Evolutionary conservation across 2,888 invertebrate species (phyloP).

Genomic region (Nymphalis polychloros): DNA sequence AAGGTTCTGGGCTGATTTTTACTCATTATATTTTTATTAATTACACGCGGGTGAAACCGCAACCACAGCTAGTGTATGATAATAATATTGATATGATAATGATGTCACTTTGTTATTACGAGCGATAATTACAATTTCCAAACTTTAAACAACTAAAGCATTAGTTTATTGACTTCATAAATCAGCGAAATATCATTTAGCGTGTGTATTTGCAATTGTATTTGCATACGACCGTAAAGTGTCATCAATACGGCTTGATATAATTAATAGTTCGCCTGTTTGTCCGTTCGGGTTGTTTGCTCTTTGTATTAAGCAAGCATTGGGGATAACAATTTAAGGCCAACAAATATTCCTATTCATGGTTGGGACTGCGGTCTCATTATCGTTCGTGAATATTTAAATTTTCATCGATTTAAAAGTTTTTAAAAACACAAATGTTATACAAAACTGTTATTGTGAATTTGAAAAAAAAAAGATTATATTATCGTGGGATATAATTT

Average conservation of each 20-base stretch:
- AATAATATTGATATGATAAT: no score
- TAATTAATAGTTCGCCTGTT: constrained; percentile 36
- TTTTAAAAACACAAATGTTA: no score
- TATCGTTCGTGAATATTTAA: not conserved
- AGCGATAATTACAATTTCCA: not conserved
- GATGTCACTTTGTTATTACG: not conserved
- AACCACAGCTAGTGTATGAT: no score
- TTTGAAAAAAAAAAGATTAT: no score
- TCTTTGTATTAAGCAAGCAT: constrained; percentile 20
- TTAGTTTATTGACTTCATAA: constrained; percentile 15
- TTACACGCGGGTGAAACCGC: no score
- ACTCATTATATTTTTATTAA: no score
- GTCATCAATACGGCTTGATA: constrained; percentile 40
- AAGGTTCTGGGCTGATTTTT: no score
- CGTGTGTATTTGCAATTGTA: constrained; percentile 30
- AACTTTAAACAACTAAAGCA: not conserved
- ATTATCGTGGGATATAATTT: no score
- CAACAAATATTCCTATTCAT: not conserved
- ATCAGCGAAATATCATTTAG: constrained; percentile 26
- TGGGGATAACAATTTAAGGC: constrained; percentile 6
- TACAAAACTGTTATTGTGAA: no score
- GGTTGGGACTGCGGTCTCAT: not conserved
- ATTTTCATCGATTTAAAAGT: no score
- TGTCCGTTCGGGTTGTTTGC: constrained; percentile 30
- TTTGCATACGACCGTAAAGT: constrained; percentile 32